phyloP scores from a whole-genome alignment of 2,797 vertebrate genomes.

The Parotocinclus haroldoi region DNA sequence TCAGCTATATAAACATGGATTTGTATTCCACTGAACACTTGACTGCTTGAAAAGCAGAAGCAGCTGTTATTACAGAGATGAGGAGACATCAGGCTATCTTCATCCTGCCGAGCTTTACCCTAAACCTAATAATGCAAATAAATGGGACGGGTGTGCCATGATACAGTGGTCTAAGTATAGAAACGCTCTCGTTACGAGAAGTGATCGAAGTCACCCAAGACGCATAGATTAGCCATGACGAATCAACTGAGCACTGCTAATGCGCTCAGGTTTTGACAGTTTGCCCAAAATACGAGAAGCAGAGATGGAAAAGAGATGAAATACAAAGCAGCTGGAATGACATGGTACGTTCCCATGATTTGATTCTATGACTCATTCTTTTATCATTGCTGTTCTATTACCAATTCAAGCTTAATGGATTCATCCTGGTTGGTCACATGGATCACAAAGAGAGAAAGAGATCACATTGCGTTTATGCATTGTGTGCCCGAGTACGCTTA shows the following conservation, averaged over 20 bases:
- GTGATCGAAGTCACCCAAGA: neutral
- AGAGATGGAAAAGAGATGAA: conserved; percentile 1
- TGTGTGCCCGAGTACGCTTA: no score
- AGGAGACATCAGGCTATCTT: no score
- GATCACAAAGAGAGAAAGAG: neutral
- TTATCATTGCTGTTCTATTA: conserved; percentile 14
- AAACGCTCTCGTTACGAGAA: neutral
- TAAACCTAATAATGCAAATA: no score
- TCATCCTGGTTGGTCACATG: neutral
- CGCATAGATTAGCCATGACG: conserved; percentile 8
- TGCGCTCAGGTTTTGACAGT: no score
- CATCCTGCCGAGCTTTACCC: no score
- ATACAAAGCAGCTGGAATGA: neutral
- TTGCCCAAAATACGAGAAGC: neutral
- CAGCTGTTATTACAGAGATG: no score
- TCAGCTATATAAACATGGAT: no score
- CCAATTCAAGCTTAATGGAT: conserved; percentile 17
- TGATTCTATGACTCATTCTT: neutral
- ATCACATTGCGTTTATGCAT: no score
- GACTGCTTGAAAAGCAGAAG: no score
- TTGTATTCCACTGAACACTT: no score
- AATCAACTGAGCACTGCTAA: conserved; percentile 26
- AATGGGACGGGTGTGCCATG: no score
- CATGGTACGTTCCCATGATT: neutral
- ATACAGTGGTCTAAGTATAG: neutral